A percentile compares a stretch with the other conserved stretches of the same genome.
These are phyloP conservation scores for Anolis carolinensis DNA, from an alignment of 2,113 vertebrate genomes.

Conservation along the genomic window DNA sequence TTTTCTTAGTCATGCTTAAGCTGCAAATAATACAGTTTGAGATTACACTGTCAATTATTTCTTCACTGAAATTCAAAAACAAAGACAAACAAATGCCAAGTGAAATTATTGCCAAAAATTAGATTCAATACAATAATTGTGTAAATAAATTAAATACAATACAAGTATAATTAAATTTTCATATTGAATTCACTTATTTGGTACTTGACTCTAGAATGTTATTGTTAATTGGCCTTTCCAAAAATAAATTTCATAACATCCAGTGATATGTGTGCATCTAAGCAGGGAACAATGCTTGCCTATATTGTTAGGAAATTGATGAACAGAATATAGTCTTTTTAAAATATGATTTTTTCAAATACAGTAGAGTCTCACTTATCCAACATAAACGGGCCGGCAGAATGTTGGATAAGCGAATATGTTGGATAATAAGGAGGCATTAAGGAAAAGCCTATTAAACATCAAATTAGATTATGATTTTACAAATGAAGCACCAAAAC, in stretches of 20 bases:
- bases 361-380: too few relatives aligned
- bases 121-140: conserved; percentile 12
- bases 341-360: background rate
- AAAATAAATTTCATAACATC: background rate
- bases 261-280: background rate
- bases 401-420: too few relatives aligned
- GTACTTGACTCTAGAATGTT: background rate
- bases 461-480: too few relatives aligned
- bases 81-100: background rate
- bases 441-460: too few relatives aligned
- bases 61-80: background rate
- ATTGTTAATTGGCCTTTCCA: background rate
- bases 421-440: too few relatives aligned
- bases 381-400: too few relatives aligned
- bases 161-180: background rate
- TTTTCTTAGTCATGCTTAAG: background rate
- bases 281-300: background rate
- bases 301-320: background rate
- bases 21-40: background rate
- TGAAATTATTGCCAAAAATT: background rate
- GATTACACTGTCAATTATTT: background rate
- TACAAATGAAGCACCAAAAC: too few relatives aligned
- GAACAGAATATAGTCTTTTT: background rate
- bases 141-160: background rate
- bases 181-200: background rate